Base-by-base conservation (phyloP, 1,140 invertebrate species). In the Drosophila azteca region DNA sequence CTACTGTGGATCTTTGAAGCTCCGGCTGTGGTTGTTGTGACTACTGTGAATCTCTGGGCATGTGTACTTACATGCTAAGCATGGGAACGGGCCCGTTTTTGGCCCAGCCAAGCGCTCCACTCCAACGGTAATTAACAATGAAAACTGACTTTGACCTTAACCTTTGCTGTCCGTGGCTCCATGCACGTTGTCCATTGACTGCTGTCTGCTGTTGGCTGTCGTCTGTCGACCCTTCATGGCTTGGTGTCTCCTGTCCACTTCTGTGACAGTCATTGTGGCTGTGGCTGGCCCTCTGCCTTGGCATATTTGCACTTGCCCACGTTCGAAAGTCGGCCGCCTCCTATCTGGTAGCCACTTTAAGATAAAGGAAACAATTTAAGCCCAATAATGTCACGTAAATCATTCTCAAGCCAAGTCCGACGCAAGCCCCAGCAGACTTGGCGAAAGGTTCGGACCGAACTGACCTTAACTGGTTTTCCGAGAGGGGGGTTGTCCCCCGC, bases 61-160 rank as follows among this genome's bases (percentile, higher is more conserved):
- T 41, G 31, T 64, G 69, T 55, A 73, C 70, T 64, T 57, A 75
- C 59, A 67, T 65, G 72, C 66, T 73, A 75, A 71, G 64, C 63
- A 78, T 85, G 82, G 82, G 82, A 77, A 85, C 71, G 60, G 58
- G 64, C 68, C 66, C 46, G 57, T 64, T 35, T 35, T 9, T 35
- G 31, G 43, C n/a, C 22, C 22, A 24, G 4, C 22, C 2, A 24
- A 24, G 22, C 31, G 31, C 35, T 54, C 13, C 13, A 70, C 68
- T 77, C 45, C 77, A 78, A 75, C 61, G 71, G 83, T 77, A 87
- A 87, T 87, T 88, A 87, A 69, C 79, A 74, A 83, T 79, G 71
- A 87, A 81, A 79, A 65, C 79, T 77, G 83, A 88, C 83, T 88
- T 88, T 87, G 83, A 87, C 83, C 83, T 87, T 87, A 88, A 87